Evolutionary conservation across 2,797 vertebrate genomes (phyloP).

Genomic region (Sebastes steindachneri): DNA sequence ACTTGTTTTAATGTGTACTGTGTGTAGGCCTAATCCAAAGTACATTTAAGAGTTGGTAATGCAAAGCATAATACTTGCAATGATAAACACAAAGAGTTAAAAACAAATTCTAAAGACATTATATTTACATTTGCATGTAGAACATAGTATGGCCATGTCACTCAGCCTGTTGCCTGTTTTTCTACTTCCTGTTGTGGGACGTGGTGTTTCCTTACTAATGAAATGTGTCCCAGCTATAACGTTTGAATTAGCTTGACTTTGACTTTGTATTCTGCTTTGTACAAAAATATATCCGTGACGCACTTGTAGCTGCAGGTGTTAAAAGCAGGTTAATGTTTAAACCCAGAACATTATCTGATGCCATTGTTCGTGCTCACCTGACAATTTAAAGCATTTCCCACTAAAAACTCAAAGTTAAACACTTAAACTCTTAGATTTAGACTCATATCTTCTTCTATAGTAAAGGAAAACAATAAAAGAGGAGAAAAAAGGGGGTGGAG

Average conservation of each 20-base stretch:
- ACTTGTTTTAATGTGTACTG: too few relatives aligned
- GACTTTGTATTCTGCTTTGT: background rate
- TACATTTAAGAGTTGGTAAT: too few relatives aligned
- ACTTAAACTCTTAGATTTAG: background rate
- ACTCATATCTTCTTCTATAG: background rate
- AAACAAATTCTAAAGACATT: too few relatives aligned
- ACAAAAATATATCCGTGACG: background rate
- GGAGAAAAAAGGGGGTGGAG: background rate
- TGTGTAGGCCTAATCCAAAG: too few relatives aligned
- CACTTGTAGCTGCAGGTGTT: background rate
- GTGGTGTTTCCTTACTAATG: background rate
- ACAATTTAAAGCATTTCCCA: background rate
- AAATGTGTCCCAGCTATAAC: background rate
- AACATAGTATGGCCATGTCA: too few relatives aligned
- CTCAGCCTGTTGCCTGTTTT: background rate
- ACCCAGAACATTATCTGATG: background rate
- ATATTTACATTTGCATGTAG: too few relatives aligned
- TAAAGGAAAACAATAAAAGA: background rate
- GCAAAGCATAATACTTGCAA: too few relatives aligned
- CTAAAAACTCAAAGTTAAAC: background rate
- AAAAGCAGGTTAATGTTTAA: constrained; percentile 37
- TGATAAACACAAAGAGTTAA: too few relatives aligned
- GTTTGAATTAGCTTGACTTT: background rate
- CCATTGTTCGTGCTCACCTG: background rate
- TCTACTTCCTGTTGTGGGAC: background rate